Percentiles rank a stretch among this genome's conserved stretches.
These are phyloP conservation scores for Monoplex corrugatus DNA, from an alignment of 2,888 invertebrate species.

Conservation along the genomic window DNA sequence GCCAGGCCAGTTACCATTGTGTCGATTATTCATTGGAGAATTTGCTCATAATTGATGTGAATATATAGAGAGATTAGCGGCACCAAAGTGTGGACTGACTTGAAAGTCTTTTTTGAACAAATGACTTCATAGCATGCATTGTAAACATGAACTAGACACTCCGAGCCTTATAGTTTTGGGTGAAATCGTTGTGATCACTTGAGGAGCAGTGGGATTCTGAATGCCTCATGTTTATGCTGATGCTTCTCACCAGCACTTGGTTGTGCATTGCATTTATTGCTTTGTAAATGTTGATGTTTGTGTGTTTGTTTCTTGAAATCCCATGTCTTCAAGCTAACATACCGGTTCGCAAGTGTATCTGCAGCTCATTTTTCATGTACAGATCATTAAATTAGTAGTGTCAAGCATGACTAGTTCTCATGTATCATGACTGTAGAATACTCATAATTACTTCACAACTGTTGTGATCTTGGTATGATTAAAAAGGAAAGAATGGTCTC, in stretches of 20 bases:
- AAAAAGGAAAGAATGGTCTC: too few species aligned
- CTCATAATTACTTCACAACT: too few species aligned
- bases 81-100: neutral
- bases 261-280: neutral
- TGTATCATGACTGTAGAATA: too few species aligned
- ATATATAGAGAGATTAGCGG: neutral
- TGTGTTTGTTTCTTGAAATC: neutral
- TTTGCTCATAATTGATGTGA: slow-evolving; percentile 16
- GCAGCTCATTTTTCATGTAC: too few species aligned
- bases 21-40: neutral
- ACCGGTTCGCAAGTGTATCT: neutral
- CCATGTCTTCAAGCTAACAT: neutral
- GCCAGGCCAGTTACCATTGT: neutral
- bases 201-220: neutral
- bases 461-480: too few species aligned
- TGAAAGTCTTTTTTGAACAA: too few species aligned
- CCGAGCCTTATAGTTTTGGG: slow-evolving; percentile 18
- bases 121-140: neutral
- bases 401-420: too few species aligned
- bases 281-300: neutral
- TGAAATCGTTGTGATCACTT: neutral
- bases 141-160: neutral
- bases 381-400: too few species aligned
- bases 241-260: neutral
- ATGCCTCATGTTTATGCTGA: neutral